Percentiles rank a stretch among this genome's conserved stretches.
Conservation (phyloP, 2,797 vertebrate genomes). For the Myotis planiceps region DNA sequence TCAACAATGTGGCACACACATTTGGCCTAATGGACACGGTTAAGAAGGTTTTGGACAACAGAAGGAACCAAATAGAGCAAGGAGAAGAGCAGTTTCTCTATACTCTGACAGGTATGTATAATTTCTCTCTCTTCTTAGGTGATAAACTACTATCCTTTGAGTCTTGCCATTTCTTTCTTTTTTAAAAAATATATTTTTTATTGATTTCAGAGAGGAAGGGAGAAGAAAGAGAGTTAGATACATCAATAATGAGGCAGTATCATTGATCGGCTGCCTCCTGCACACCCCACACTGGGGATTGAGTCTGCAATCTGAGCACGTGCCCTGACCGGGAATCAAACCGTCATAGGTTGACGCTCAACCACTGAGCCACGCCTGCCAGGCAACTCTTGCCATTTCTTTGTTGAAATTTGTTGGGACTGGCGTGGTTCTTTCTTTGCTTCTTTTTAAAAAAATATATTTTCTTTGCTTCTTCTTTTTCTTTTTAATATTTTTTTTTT, state of each 20-base stretch:
- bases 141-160: background rate
- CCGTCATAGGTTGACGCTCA: no score
- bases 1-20: constrained; percentile 94
- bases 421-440: background rate
- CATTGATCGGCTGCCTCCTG: no score
- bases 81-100: constrained; percentile 92
- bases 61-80: constrained; percentile 89
- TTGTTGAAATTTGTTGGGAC: background rate
- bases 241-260: no score
- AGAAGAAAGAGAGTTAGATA: no score
- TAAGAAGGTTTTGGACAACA: constrained; percentile 93
- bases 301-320: no score
- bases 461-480: no score
- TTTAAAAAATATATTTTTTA: background rate
- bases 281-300: no score
- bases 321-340: no score
- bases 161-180: background rate
- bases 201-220: background rate
- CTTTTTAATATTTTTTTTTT: background rate
- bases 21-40: constrained; percentile 95
- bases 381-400: background rate
- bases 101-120: constrained; percentile 88
- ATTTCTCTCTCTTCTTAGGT: background rate
- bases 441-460: background rate
- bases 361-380: no score